A percentile compares a stretch with the other conserved stretches of the same genome.
Conservation (phyloP, 2,797 vertebrate genomes). For the Phrynocephalus guinanensis region DNA sequence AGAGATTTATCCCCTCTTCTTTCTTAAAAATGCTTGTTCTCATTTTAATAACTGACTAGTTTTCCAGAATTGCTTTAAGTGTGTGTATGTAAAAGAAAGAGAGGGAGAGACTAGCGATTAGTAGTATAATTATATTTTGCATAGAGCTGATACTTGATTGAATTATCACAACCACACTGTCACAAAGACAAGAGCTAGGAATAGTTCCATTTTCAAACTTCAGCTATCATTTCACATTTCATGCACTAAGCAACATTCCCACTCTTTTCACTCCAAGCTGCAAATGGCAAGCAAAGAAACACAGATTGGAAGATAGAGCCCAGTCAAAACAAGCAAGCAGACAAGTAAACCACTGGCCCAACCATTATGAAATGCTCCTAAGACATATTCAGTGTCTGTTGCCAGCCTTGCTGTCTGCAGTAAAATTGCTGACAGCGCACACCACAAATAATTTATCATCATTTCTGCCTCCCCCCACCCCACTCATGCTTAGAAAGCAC, state of each 20-base stretch:
- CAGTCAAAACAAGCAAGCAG: not conserved
- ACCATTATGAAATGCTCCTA: not conserved
- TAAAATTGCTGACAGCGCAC: constrained; percentile 23
- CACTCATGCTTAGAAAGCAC: not conserved
- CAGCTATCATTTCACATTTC: not conserved
- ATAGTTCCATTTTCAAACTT: not conserved
- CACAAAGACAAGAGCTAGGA: not conserved
- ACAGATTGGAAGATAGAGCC: constrained; percentile 22
- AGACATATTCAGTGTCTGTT: not conserved
- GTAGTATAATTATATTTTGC: constrained; percentile 46
- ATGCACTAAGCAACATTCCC: not conserved
- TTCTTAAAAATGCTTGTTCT: not conserved
- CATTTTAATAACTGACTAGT: not conserved
- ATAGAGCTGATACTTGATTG: constrained; percentile 27
- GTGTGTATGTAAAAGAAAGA: not conserved
- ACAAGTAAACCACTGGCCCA: not conserved
- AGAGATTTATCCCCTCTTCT: not conserved
- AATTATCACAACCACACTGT: constrained; percentile 17
- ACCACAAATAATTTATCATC: constrained; percentile 26
- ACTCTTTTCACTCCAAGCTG: too few relatives aligned
- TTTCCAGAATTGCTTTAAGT: constrained; percentile 43
- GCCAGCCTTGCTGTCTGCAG: constrained; percentile 7
- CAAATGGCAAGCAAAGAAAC: not conserved
- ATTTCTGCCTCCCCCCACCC: not conserved
- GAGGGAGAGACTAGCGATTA: not conserved